phyloP scores from a whole-genome alignment of 2,888 invertebrate genomes.

The Oasisia sp. region DNA sequence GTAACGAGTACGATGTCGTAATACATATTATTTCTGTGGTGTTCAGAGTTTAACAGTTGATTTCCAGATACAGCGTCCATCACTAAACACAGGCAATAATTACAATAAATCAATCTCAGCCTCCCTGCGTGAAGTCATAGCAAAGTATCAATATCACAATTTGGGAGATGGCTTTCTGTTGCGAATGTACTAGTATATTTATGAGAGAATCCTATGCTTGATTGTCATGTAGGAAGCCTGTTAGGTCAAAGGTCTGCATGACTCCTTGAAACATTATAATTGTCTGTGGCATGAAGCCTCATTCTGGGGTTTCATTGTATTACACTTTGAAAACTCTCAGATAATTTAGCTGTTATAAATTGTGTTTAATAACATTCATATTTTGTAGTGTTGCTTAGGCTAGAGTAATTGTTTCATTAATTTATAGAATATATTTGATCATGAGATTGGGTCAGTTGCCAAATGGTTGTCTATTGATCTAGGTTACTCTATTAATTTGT shows the following conservation, averaged over 20 bases:
- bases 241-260: neutral
- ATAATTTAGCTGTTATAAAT: too few species aligned
- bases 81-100: neutral
- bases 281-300: neutral
- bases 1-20: neutral
- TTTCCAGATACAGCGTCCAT: neutral
- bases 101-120: neutral
- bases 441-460: too few species aligned
- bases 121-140: neutral
- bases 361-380: too few species aligned
- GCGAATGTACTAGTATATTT: too few species aligned
- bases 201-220: neutral
- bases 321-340: neutral
- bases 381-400: too few species aligned
- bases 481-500: too few species aligned
- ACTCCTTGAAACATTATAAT: neutral
- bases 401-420: too few species aligned
- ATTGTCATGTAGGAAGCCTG: neutral
- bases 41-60: neutral
- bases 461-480: too few species aligned
- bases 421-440: too few species aligned
- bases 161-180: too few species aligned
- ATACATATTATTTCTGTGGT: neutral
- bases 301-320: neutral
- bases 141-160: neutral